These are phyloP conservation scores for Rousettus madagascariensis DNA, from an alignment of 2,797 vertebrate species.

Conservation along the genomic window DNA sequence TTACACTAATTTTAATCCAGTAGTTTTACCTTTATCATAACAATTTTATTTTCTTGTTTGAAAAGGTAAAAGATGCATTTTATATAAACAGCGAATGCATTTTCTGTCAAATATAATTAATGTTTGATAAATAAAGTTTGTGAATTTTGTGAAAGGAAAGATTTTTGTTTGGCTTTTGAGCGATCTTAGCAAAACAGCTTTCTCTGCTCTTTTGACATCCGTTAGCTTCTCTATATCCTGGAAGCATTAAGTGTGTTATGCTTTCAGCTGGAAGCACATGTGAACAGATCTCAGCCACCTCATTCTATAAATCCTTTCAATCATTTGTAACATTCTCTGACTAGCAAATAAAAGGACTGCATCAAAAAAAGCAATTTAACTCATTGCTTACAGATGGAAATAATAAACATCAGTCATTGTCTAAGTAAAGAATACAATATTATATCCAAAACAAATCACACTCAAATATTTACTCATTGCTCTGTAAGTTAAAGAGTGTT, in stretches of 20 bases:
- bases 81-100: slow-evolving; percentile 56
- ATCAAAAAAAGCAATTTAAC: slow-evolving; percentile 79
- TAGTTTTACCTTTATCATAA: slow-evolving; percentile 63
- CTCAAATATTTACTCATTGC: slow-evolving; percentile 22
- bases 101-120: slow-evolving; percentile 63
- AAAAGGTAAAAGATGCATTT: slow-evolving; percentile 54
- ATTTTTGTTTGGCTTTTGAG: slow-evolving; percentile 57
- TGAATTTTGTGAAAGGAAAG: slow-evolving; percentile 17
- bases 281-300: slow-evolving; percentile 79
- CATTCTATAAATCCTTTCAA: slow-evolving; percentile 77
- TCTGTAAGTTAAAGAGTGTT: slow-evolving; percentile 6
- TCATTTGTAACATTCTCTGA: slow-evolving; percentile 81
- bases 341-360: slow-evolving; percentile 77
- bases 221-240: slow-evolving; percentile 62
- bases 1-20: slow-evolving; percentile 57
- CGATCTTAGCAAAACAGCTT: slow-evolving; percentile 51
- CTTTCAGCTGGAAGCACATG: slow-evolving; percentile 80
- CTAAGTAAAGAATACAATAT: not conserved
- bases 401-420: slow-evolving; percentile 79
- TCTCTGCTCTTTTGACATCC: slow-evolving; percentile 67
- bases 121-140: slow-evolving; percentile 59
- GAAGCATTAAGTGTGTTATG: slow-evolving; percentile 68
- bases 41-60: slow-evolving; percentile 54
- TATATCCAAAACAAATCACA: slow-evolving; percentile 3
- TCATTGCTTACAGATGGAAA: slow-evolving; percentile 82